These are phyloP conservation scores for Chelonus formosanus DNA, from an alignment of 2,888 invertebrate genomes.

Conservation along the genomic window DNA sequence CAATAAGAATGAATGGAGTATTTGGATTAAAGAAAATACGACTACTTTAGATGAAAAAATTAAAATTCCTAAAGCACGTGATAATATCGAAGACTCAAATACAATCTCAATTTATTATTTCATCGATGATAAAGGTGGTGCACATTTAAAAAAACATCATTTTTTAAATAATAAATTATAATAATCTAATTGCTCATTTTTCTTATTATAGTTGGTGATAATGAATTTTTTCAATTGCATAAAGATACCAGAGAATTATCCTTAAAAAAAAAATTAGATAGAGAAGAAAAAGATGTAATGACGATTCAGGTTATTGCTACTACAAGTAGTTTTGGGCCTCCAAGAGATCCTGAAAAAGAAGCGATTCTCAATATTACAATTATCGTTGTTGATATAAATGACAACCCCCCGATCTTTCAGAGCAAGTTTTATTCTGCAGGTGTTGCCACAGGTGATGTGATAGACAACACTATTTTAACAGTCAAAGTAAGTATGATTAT, in stretches of 20 bases:
- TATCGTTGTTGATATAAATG: conserved; percentile 70
- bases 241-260: conserved; percentile 59
- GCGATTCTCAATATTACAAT: conserved; percentile 65
- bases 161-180: background rate
- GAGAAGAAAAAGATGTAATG: conserved; percentile 62
- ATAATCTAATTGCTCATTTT: background rate
- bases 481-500: conserved; percentile 61
- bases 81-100: conserved; percentile 37
- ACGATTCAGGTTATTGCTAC: conserved; percentile 67
- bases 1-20: conserved; percentile 33
- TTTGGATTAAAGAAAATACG: conserved; percentile 45
- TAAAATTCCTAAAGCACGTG: conserved; percentile 40
- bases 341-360: conserved; percentile 53
- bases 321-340: conserved; percentile 59
- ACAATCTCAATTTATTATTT: conserved; percentile 43
- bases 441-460: conserved; percentile 65
- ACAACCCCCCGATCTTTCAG: conserved; percentile 68
- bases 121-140: conserved; percentile 39
- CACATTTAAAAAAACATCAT: no score
- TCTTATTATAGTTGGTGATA: conserved; percentile 9
- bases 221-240: conserved; percentile 64
- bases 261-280: conserved; percentile 64
- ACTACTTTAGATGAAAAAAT: conserved; percentile 34
- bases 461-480: conserved; percentile 66
- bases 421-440: conserved; percentile 67